These are phyloP conservation scores for Yoshiicerus persimilis DNA, from an alignment of 1,140 invertebrate genomes.

Conservation along the genomic window DNA sequence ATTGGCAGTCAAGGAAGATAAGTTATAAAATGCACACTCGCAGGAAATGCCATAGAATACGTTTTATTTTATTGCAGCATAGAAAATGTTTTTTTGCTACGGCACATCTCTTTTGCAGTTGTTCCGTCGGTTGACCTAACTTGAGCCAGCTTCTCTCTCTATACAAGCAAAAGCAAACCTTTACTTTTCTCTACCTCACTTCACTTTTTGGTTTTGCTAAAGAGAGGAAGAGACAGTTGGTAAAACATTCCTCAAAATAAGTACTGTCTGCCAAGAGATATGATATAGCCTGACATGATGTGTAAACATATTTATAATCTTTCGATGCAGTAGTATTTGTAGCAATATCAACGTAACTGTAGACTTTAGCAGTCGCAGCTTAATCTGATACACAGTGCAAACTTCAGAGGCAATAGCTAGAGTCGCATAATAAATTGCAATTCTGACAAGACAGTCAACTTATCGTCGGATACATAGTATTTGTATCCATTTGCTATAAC, in stretches of 20 bases:
- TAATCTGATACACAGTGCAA: not conserved
- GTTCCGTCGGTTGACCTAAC: not conserved
- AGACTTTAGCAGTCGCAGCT: no score
- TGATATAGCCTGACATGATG: not conserved
- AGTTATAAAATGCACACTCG: not conserved
- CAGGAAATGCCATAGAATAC: constrained; percentile 2
- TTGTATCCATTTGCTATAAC: not conserved
- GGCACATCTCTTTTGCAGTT: not conserved
- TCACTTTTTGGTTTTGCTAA: not conserved
- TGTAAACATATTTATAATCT: constrained; percentile 23
- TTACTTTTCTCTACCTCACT: not conserved
- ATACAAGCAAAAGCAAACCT: not conserved
- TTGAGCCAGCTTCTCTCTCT: not conserved
- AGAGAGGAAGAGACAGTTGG: not conserved
- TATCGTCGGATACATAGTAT: not conserved
- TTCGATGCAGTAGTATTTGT: not conserved
- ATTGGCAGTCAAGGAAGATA: not conserved
- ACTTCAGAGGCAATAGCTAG: not conserved
- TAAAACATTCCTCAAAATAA: not conserved
- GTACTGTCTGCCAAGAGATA: not conserved
- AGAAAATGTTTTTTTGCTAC: not conserved
- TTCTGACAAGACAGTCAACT: not conserved
- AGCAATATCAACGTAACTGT: not conserved
- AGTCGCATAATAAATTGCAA: not conserved
- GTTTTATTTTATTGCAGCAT: constrained; percentile 3